Base-by-base conservation (phyloP, 2,113 vertebrate genomes). In the Chinchilla lanigera region DNA sequence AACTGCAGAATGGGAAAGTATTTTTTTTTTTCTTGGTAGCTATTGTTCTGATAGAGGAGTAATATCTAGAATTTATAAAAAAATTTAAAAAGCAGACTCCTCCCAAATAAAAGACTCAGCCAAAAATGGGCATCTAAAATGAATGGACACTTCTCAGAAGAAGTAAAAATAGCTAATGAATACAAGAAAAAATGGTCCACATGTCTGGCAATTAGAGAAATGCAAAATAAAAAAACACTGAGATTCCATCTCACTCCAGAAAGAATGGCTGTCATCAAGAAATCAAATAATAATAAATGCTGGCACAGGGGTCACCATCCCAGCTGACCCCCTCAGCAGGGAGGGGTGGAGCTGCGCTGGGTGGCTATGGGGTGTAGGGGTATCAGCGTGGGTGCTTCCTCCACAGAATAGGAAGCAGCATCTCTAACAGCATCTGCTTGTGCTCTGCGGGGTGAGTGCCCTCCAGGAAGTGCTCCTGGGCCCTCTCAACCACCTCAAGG, bases 381-480 rank as follows among this genome's bases (percentile, higher is more conserved):
- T 19, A 20, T 6, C n/a, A 71, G 7, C 35, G 20, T 5, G 19
- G 22, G n/a, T 19, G 3, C 67, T 20, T 20, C 67, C 14, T 2
- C 33, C 12, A 17, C 35, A 38, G 67, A 38, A 4, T 65, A 13
- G 16, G 65, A 73, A 33, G n/a, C 73, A 4, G 26, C 47, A 9
- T 47, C 50, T 65, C 30, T 60, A 10, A 6, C 6, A 24, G 50
- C 7, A 1, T 1, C 52, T 35, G 2, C 56, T 1, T n/a, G 14
- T 17, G 3, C 20, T 16, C 38, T 1, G 24, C 10, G 58, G 6
- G 1, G 24, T 7, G 14, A 30, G 35, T 4, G 30, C 33, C 24
- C 86, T 26, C n/a, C 12, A 0, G 12, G 2, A 69, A 86, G 22
- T n/a, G 41, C 35, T 61, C 47, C 82, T 54, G 22, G 28, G 11